phyloP scores from a whole-genome alignment of 2,113 vertebrate genomes.

The Oncorhynchus nerka region DNA sequence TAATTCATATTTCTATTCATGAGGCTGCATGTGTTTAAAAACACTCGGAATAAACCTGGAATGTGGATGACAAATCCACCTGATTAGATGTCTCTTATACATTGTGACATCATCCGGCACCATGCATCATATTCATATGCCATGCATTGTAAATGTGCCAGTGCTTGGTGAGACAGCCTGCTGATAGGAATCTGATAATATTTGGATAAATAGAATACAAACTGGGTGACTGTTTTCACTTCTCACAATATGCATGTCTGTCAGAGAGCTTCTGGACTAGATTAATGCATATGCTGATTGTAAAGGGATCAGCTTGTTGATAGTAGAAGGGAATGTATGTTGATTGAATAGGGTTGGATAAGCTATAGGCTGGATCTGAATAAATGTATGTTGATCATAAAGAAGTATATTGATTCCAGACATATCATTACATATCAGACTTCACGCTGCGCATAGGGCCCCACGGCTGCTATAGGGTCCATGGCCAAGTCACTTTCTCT shows the following conservation, averaged over 20 bases:
- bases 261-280: not conserved
- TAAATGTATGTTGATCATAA: no score
- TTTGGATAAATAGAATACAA: not conserved
- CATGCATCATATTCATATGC: not conserved
- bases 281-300: not conserved
- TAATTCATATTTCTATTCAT: slow-evolving; percentile 43
- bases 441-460: no score
- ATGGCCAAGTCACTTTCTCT: no score
- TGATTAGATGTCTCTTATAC: slow-evolving; percentile 33
- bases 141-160: not conserved
- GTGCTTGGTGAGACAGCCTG: not conserved
- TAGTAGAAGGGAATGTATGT: no score
- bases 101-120: slow-evolving; percentile 4
- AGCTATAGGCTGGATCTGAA: no score
- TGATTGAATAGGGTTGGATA: no score
- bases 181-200: not conserved
- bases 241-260: no score
- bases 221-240: not conserved
- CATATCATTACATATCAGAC: no score
- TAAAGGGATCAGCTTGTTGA: not conserved
- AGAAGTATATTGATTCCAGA: no score
- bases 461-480: no score
- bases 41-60: slow-evolving; percentile 31
- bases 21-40: slow-evolving; percentile 46
- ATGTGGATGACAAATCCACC: slow-evolving; percentile 45